Evolutionary conservation across 2,797 vertebrate genomes (phyloP), one percentile per base, ranked within the genome.

Genomic region (Danionella dracula): DNA sequence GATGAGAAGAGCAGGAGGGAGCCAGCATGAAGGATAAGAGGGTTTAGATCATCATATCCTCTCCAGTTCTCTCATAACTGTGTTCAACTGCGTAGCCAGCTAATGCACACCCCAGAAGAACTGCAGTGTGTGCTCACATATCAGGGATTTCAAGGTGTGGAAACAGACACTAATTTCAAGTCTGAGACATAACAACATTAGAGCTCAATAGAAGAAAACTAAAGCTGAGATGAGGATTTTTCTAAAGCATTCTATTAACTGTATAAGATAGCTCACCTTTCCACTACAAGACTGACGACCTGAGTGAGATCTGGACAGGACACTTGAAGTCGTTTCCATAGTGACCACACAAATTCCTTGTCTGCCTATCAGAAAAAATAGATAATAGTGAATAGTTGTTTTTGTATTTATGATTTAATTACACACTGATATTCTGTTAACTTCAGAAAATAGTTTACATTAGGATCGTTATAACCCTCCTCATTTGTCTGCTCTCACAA

Each of bases 321-420:
- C 65, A 91, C 84, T 79, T 94, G 93, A 21, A 97, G 89, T 34
- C 83, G 84, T 83, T 96, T 98, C 94, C 94, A 98, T 73, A 98
- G 89, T 69, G 91, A 95, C 93, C 93, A 96, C 71, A 96, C 91
- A 89, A 98, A 98, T 83, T 98, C 93, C 88, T 98, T 99, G 84
- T 95, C 92, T 74, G 92, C 92, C 95, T 98, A 81, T 66, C 69
- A 70, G 77, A 74, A 76, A n/a, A 20, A 54, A 54, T n/a, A 68
- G 44, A 20, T 4, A 27, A 41, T 3, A 23, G 17, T 6, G 20
- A 15, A 40, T 13, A 12, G 58, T 23, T 20, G 1, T n/a, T n/a
- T n/a, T n/a, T n/a, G n/a, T n/a, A n/a, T n/a, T n/a, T n/a, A n/a
- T n/a, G n/a, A n/a, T n/a, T n/a, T n/a, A n/a, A n/a, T n/a, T n/a